Percentiles rank a stretch among this genome's conserved stretches.
phyloP scores from a whole-genome alignment of 2,888 invertebrate genomes.

The Drosophila planitibia region DNA sequence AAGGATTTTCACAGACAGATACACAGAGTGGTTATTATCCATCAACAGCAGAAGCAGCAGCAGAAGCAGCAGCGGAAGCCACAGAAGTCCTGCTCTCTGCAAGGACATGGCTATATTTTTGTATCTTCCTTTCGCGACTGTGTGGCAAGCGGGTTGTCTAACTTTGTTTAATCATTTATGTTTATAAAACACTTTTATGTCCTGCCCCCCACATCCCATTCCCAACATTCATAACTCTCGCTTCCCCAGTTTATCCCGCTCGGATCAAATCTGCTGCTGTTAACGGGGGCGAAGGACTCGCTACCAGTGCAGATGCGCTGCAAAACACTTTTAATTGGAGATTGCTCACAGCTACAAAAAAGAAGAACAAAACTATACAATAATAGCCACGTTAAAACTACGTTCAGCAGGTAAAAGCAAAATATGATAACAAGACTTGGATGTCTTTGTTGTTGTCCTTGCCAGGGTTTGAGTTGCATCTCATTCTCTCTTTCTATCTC shows the following conservation, averaged over 20 bases:
- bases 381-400: conserved; percentile 15
- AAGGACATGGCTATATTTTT: conserved; percentile 30
- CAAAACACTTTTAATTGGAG: conserved; percentile 77
- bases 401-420: conserved; percentile 62
- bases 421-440: conserved; percentile 55
- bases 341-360: conserved; percentile 59
- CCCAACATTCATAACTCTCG: conserved; percentile 1
- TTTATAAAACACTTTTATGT: conserved; percentile 70
- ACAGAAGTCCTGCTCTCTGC: conserved; percentile 6
- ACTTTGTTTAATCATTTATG: conserved; percentile 76
- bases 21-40: conserved; percentile 49
- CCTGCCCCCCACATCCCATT: conserved; percentile 1
- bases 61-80: not conserved
- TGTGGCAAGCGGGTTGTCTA: conserved; percentile 35
- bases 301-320: conserved; percentile 30
- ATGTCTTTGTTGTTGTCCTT: conserved; percentile 18
- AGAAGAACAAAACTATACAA: conserved; percentile 9
- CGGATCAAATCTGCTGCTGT: conserved; percentile 37
- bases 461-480: conserved; percentile 16
- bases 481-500: not conserved
- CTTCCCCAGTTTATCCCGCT: not conserved
- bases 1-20: conserved; percentile 58
- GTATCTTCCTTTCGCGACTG: conserved; percentile 6
- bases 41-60: conserved; percentile 36
- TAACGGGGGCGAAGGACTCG: conserved; percentile 29